phyloP scores from a whole-genome alignment of 2,113 vertebrate genomes.

The Tautogolabrus adspersus region DNA sequence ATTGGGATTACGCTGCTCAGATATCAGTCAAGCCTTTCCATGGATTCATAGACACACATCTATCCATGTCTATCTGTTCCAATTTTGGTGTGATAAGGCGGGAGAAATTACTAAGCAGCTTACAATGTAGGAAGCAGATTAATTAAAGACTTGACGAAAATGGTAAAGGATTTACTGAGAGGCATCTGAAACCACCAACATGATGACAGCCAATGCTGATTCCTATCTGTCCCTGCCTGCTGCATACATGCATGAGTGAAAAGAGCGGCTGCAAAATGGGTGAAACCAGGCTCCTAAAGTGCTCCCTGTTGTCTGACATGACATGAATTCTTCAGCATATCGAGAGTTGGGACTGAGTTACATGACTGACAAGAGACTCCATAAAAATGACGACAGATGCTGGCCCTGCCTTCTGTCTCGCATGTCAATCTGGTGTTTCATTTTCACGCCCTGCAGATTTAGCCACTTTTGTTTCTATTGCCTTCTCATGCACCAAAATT shows the following conservation, averaged over 20 bases:
- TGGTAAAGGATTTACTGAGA: slow-evolving; percentile 74
- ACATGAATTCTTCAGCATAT: slow-evolving; percentile 37
- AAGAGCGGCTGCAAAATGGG: slow-evolving; percentile 33
- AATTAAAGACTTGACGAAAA: slow-evolving; percentile 78
- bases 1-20: slow-evolving; percentile 57
- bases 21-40: slow-evolving; percentile 54
- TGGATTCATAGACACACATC: slow-evolving; percentile 52
- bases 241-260: slow-evolving; percentile 41
- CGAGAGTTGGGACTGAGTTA: slow-evolving; percentile 23
- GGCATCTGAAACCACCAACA: slow-evolving; percentile 62
- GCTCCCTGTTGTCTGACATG: slow-evolving; percentile 34
- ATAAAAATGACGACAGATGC: slow-evolving; percentile 55
- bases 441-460: slow-evolving; percentile 32
- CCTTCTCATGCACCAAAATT: slow-evolving; percentile 31
- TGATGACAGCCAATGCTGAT: slow-evolving; percentile 53
- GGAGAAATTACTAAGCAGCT: slow-evolving; percentile 73
- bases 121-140: slow-evolving; percentile 77
- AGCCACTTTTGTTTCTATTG: background rate
- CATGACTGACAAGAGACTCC: slow-evolving; percentile 55
- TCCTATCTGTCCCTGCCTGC: slow-evolving; percentile 38
- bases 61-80: slow-evolving; percentile 17
- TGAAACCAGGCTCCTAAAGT: slow-evolving; percentile 25
- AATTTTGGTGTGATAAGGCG: slow-evolving; percentile 71
- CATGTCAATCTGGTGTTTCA: slow-evolving; percentile 9
- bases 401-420: slow-evolving; percentile 23